phyloP scores from a whole-genome alignment of 2,113 vertebrate species.

The Megaptera novaeangliae region DNA sequence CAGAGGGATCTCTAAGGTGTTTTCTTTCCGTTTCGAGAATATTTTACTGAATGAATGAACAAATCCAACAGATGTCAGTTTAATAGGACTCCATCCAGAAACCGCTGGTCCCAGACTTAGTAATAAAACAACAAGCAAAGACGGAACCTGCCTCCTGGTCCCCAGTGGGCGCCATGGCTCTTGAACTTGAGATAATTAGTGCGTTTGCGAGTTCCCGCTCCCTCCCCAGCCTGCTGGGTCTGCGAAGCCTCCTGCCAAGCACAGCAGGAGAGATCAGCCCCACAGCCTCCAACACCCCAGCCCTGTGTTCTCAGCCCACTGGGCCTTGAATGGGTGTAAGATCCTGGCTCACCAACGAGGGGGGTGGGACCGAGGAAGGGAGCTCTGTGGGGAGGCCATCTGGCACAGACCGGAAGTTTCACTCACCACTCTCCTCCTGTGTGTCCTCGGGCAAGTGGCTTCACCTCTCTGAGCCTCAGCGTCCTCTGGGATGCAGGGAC shows the following conservation, averaged over 20 bases:
- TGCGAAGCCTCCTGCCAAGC: background rate
- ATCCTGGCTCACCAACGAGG: background rate
- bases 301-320: background rate
- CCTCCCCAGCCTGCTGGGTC: background rate
- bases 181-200: background rate
- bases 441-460: background rate
- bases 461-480: background rate
- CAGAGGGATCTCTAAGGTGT: background rate
- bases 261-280: background rate
- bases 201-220: fast-evolving
- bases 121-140: background rate
- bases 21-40: background rate
- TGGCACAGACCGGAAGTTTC: background rate
- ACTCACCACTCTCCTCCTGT: background rate
- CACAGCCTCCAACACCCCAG: background rate
- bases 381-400: no score
- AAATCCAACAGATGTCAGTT: background rate
- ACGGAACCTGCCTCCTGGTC: background rate
- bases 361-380: background rate
- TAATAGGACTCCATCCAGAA: background rate
- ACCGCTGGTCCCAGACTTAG: background rate
- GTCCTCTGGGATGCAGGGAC: background rate
- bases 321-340: background rate
- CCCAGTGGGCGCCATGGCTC: background rate
- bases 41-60: background rate